These are phyloP conservation scores for Hirundichthys speculiger DNA, from an alignment of 2,113 vertebrate species.

Conservation along the genomic window DNA sequence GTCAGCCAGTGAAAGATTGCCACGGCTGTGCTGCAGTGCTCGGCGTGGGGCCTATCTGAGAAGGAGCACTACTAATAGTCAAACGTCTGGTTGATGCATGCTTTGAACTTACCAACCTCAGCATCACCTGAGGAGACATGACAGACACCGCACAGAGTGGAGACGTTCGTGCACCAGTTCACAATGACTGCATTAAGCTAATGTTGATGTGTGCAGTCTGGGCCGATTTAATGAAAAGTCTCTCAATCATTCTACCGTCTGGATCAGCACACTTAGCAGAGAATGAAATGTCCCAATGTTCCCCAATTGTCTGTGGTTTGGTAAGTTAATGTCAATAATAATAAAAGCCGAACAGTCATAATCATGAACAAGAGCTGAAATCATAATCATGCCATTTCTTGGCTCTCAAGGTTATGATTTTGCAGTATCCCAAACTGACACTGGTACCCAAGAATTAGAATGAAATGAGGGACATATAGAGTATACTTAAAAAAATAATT, in stretches of 20 bases:
- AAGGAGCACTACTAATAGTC: conserved; percentile 37
- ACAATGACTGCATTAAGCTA: conserved; percentile 38
- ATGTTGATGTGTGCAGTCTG: neutral
- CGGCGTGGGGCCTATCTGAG: conserved; percentile 4
- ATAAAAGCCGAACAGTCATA: neutral
- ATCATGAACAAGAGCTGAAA: too few species aligned
- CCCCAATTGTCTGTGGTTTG: neutral
- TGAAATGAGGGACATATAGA: neutral
- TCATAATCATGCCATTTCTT: neutral
- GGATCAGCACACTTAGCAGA: conserved; percentile 5
- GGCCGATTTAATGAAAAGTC: conserved; percentile 23
- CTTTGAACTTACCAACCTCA: conserved; percentile 11
- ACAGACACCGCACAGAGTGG: conserved; percentile 1
- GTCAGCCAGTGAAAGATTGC: neutral
- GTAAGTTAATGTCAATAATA: conserved; percentile 9
- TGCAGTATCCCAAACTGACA: neutral
- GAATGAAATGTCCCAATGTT: conserved; percentile 7
- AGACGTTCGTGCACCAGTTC: conserved; percentile 23
- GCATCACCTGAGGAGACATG: conserved; percentile 33
- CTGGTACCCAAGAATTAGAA: too few species aligned
- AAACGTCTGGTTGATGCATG: conserved; percentile 46
- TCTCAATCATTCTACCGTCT: conserved; percentile 3
- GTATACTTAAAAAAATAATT: neutral
- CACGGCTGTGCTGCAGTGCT: conserved; percentile 21
- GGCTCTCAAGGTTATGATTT: neutral